Conservation (phyloP, 2,113 vertebrate genomes). For the Misgurnus mizolepis region DNA sequence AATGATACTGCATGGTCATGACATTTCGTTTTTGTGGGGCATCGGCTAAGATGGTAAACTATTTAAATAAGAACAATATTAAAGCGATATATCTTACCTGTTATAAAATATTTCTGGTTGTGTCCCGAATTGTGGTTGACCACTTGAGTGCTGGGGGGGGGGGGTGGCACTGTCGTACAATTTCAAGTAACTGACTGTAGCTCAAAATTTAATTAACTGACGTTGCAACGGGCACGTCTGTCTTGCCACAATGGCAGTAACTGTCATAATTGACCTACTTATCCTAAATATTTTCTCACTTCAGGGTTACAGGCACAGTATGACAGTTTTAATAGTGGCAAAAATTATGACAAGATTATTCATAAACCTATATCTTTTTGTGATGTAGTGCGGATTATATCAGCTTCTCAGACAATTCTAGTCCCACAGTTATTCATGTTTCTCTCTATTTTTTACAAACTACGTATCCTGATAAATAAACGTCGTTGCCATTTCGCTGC, state of each 20-base stretch:
- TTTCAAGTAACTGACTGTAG: slow-evolving; percentile 46
- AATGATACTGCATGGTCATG: background rate
- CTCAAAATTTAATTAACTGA: slow-evolving; percentile 51
- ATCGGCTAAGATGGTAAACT: background rate
- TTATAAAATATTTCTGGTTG: background rate
- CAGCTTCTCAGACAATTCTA: too few relatives aligned
- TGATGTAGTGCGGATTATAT: background rate
- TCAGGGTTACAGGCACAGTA: slow-evolving; percentile 16
- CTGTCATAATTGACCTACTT: slow-evolving; percentile 57
- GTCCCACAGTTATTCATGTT: background rate
- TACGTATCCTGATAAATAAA: too few relatives aligned
- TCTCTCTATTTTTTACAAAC: too few relatives aligned
- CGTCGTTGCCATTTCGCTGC: too few relatives aligned
- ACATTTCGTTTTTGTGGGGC: background rate
- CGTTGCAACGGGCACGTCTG: slow-evolving; percentile 50
- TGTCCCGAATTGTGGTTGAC: background rate
- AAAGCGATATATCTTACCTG: background rate
- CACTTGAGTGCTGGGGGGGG: slow-evolving; percentile 7
- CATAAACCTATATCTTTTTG: background rate
- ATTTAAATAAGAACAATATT: background rate
- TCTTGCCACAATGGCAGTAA: slow-evolving; percentile 45
- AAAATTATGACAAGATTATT: slow-evolving; percentile 4
- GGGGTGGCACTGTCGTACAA: background rate
- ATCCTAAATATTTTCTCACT: slow-evolving; percentile 24
- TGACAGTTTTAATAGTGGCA: slow-evolving; percentile 18